Evolutionary conservation across 1,140 invertebrate genomes (phyloP).

Genomic region (Caenorhabditis remanei): DNA sequence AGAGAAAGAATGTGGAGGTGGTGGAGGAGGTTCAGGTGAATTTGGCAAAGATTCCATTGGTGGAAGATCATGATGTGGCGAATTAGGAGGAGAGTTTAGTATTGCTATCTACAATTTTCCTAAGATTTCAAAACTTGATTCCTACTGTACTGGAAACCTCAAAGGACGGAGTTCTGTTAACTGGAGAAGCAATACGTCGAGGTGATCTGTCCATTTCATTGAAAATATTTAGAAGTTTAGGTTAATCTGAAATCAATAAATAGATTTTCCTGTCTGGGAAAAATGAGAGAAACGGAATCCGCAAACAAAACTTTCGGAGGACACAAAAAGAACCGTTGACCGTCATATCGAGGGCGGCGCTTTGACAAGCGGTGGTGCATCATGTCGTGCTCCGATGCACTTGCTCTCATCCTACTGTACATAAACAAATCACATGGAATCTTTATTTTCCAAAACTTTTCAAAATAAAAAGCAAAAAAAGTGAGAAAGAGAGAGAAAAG

Average conservation of each 20-base stretch:
- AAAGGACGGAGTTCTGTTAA: constrained; percentile 48
- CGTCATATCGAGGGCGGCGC: constrained; percentile 12
- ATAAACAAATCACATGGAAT: constrained; percentile 44
- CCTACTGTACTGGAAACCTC: background rate
- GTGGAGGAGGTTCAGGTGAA: background rate
- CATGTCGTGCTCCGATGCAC: constrained; percentile 49
- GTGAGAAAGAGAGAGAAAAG: background rate
- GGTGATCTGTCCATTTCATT: constrained; percentile 47
- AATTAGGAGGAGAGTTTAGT: constrained; percentile 6
- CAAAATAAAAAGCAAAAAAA: background rate
- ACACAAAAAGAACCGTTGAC: constrained; percentile 50
- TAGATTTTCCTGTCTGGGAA: background rate
- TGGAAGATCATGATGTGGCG: constrained; percentile 26
- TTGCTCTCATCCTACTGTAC: constrained; percentile 33
- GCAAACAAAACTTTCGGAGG: constrained; percentile 40
- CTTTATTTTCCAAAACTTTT: background rate
- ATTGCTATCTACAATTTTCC: constrained; percentile 18
- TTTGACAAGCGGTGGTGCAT: constrained; percentile 36
- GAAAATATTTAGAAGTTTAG: background rate
- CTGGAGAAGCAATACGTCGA: constrained; percentile 13
- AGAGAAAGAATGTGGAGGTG: constrained; percentile 32
- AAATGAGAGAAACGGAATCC: constrained; percentile 8
- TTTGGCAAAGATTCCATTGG: constrained; percentile 29
- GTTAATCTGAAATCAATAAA: constrained; percentile 16
- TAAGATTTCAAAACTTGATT: background rate